A percentile compares a stretch with the other conserved stretches of the same genome.
These are phyloP conservation scores for Cirrhinus mrigala DNA, from an alignment of 2,797 vertebrate genomes.

Conservation along the genomic window DNA sequence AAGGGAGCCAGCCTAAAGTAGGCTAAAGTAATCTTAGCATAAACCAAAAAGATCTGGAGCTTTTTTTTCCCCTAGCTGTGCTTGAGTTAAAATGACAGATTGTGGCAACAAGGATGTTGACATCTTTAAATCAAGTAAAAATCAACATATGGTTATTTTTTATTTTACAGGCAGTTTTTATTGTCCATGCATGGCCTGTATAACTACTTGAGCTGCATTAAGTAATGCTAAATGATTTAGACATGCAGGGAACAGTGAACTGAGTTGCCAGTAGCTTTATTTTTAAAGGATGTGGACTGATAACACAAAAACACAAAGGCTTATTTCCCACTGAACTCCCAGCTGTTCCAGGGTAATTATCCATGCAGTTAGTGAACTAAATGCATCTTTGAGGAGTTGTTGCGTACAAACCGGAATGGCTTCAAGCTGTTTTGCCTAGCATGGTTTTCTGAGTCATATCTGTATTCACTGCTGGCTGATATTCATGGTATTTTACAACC, in stretches of 20 bases:
- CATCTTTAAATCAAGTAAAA: background rate
- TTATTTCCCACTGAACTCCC: background rate
- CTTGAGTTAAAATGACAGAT: background rate
- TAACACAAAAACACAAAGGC: background rate
- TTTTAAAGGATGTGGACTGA: background rate
- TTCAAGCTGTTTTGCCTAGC: background rate
- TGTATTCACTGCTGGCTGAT: background rate
- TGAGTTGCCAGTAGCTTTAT: background rate
- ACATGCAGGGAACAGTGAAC: background rate
- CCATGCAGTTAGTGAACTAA: background rate
- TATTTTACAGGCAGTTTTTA: background rate
- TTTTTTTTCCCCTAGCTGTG: background rate
- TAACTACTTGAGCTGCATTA: background rate
- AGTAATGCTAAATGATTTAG: background rate
- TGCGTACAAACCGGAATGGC: background rate
- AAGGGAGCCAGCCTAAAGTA: background rate
- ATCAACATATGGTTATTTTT: background rate
- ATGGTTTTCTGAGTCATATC: background rate
- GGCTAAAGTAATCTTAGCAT: conserved; percentile 24
- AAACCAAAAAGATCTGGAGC: background rate
- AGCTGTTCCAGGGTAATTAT: conserved; percentile 8
- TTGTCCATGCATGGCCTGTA: background rate
- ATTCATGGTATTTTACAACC: background rate
- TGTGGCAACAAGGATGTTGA: background rate
- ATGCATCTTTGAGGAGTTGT: conserved; percentile 7